phyloP scores from a whole-genome alignment of 1,140 invertebrate species.

The Linepithema humile region DNA sequence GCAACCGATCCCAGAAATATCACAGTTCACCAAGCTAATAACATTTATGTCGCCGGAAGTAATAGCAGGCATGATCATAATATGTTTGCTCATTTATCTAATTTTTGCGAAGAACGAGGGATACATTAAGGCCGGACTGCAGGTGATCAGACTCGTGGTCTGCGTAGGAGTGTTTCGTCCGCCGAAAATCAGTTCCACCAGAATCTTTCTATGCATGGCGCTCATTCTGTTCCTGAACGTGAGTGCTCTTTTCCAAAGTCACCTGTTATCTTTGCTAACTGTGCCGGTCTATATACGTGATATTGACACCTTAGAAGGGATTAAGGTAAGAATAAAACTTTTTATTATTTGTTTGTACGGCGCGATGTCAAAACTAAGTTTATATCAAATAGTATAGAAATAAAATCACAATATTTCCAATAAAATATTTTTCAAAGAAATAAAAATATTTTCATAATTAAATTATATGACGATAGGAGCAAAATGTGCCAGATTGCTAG shows the following conservation, averaged over 20 bases:
- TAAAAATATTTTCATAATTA: too few relatives aligned
- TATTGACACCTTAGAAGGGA: conserved; percentile 13
- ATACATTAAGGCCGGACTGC: background rate
- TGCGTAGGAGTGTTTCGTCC: conserved; percentile 20
- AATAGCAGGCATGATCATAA: background rate
- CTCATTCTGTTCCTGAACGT: conserved; percentile 47
- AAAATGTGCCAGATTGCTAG: too few relatives aligned
- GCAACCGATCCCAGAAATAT: background rate
- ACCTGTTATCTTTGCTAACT: conserved; percentile 44
- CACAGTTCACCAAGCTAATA: conserved; percentile 45
- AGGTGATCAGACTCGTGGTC: conserved; percentile 46
- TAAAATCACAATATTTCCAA: too few relatives aligned
- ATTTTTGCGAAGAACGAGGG: conserved; percentile 22
- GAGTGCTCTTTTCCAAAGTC: conserved; percentile 51
- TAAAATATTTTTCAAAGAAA: too few relatives aligned
- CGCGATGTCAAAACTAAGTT: too few relatives aligned
- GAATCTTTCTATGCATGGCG: conserved; percentile 45
- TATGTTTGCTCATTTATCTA: background rate
- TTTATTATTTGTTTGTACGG: background rate
- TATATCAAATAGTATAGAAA: too few relatives aligned
- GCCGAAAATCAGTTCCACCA: conserved; percentile 1
- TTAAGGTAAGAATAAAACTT: conserved; percentile 44
- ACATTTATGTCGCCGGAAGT: conserved; percentile 2
- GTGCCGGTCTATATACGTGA: conserved; percentile 17
- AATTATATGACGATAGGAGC: too few relatives aligned